Evolutionary conservation across 2,797 vertebrate species (phyloP).

Genomic region (Sardinella longiceps): DNA sequence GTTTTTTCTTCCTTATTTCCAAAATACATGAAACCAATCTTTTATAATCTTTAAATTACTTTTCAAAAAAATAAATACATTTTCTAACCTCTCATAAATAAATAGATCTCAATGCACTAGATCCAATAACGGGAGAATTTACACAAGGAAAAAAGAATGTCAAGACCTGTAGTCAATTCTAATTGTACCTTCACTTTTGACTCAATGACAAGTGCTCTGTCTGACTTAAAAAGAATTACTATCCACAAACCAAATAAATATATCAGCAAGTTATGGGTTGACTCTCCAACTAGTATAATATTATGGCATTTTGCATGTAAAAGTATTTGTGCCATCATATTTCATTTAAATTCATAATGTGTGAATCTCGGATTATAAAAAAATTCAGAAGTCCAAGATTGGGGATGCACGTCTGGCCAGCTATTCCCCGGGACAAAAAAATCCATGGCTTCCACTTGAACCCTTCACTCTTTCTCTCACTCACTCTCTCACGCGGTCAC

Average conservation of each 20-base stretch:
- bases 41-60: slow-evolving; percentile 63
- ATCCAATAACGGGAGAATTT: slow-evolving; percentile 54
- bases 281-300: slow-evolving; percentile 43
- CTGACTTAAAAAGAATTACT: slow-evolving; percentile 53
- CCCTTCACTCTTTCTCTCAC: neutral
- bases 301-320: slow-evolving; percentile 47
- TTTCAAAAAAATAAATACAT: slow-evolving; percentile 76
- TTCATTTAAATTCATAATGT: slow-evolving; percentile 16
- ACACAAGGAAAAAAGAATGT: slow-evolving; percentile 67
- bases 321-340: slow-evolving; percentile 50
- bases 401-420: neutral
- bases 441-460: neutral
- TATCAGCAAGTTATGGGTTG: slow-evolving; percentile 51
- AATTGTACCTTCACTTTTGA: slow-evolving; percentile 52
- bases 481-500: neutral
- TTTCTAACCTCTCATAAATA: slow-evolving; percentile 73
- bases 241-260: slow-evolving; percentile 53
- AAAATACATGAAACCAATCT: slow-evolving; percentile 58
- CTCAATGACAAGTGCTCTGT: slow-evolving; percentile 31
- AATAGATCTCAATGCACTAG: slow-evolving; percentile 66
- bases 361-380: neutral
- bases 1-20: slow-evolving; percentile 49
- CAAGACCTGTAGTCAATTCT: slow-evolving; percentile 61
- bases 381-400: slow-evolving; percentile 24
- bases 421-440: neutral